Evolutionary conservation across 1,140 invertebrate species (phyloP).

Genomic region (Saccostrea glomerata): DNA sequence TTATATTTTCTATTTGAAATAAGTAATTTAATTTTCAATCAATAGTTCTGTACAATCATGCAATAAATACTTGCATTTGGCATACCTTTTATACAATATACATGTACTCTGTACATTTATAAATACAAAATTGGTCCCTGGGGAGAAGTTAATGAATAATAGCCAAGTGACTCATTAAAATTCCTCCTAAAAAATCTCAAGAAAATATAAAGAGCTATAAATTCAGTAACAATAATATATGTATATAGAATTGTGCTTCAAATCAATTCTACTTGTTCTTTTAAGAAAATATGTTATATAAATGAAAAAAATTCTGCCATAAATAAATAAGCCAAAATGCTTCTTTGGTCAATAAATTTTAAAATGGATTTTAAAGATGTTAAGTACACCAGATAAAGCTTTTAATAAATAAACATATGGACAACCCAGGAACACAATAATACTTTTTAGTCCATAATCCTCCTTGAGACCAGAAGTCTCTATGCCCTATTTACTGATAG

Average conservation of each 20-base stretch:
- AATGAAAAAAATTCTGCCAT: background rate
- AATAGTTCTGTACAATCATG: background rate
- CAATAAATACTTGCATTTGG: background rate
- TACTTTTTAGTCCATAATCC: background rate
- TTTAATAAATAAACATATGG: background rate
- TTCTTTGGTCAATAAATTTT: background rate
- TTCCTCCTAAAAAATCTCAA: background rate
- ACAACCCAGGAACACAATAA: background rate
- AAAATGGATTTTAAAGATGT: background rate
- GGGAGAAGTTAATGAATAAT: background rate
- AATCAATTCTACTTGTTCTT: too few relatives aligned
- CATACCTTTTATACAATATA: background rate
- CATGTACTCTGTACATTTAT: background rate
- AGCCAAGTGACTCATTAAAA: background rate
- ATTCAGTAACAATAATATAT: background rate
- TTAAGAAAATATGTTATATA: background rate
- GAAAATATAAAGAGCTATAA: background rate
- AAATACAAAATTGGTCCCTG: conserved; percentile 3
- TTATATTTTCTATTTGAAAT: background rate
- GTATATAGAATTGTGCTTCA: too few relatives aligned
- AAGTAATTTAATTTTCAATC: background rate
- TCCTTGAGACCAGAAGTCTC: background rate
- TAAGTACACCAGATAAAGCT: background rate
- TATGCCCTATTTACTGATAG: conserved; percentile 13
- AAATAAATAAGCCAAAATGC: background rate